Base-by-base conservation (phyloP, 1,140 invertebrate genomes). In the Drosophila willistoni region DNA sequence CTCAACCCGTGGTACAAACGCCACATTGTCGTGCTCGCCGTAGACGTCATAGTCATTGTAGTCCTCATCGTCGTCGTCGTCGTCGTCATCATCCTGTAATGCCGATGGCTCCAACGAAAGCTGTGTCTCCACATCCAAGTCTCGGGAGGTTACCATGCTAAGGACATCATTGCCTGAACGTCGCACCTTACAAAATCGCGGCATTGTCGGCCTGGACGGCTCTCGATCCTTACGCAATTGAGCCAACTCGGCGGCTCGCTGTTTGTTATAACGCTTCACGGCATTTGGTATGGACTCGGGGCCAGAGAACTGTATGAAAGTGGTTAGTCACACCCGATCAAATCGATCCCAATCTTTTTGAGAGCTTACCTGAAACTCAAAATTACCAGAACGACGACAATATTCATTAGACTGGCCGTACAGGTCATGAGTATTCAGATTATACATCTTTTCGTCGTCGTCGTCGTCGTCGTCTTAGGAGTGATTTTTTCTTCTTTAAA, bases 361-460 rank as follows among this genome's bases (percentile, higher is more conserved):
- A 14, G 13, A 2, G 59, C 78, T 89, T 41, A 91, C 90, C 81
- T 73, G 75, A 54, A 86, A 91, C 56, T 91, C 85, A 47, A 85
- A 77, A 61, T 83, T 79, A 9, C 29, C 19, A 3, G 34, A 25
- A 2, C 41, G 17, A 25, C 51, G 22, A 5, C 22, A 13, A 2
- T 69, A 17, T 1, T 71, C 68, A 10, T 41, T 73, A 1, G 64
- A 29, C 29, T 33, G 64, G 13, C 66, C 67, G 19, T 59, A 65
- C 1, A 67, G 10, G 36, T 83, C 73, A 10, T 71, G 59, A 6
- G 56, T 34, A 25, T 69, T 73, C 47, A 82, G 44, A 0, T 64
- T 54, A 7, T 47, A 61, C 73, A 75, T 78, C 17, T 22, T 17
- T 29, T 17, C 3, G n/a, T n/a, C 1, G n/a, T 29, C 1, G 19